phyloP scores from a whole-genome alignment of 2,113 vertebrate species.

The Herpetotheres cachinnans region DNA sequence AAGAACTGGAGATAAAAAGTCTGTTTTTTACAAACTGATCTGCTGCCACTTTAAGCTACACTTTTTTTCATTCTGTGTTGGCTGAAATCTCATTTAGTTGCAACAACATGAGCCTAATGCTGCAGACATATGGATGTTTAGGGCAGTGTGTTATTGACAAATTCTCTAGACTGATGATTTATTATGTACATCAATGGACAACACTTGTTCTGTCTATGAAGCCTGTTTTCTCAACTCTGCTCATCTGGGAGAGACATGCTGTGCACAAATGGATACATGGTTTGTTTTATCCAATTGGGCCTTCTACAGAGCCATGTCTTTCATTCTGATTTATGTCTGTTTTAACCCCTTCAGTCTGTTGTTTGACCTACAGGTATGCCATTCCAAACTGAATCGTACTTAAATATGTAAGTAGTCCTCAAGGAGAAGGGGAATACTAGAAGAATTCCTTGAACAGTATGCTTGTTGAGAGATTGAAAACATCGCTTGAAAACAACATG shows the following conservation, averaged over 20 bases:
- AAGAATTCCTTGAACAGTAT: not conserved
- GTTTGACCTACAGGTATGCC: conserved; percentile 15
- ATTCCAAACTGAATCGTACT: not conserved
- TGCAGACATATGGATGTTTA: conserved; percentile 54
- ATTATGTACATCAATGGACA: conserved; percentile 68
- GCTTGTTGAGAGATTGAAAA: not conserved
- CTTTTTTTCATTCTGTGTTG: conserved; percentile 8
- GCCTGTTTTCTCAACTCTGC: conserved; percentile 53
- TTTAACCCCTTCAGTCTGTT: not conserved
- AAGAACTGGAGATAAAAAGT: not conserved
- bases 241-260: conserved; percentile 64
- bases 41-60: conserved; percentile 34
- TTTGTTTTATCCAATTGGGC: not conserved
- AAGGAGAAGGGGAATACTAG: not conserved
- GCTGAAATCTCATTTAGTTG: conserved; percentile 63
- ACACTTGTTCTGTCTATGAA: conserved; percentile 67
- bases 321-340: not conserved
- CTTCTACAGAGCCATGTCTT: not conserved
- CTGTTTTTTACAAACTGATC: conserved; percentile 39
- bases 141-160: conserved; percentile 72
- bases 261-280: conserved; percentile 38
- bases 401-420: not conserved
- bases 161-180: conserved; percentile 71
- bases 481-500: not conserved
- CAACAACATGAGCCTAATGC: conserved; percentile 50